phyloP scores from a whole-genome alignment of 2,797 vertebrate genomes.

The Sebastes matsubarae region DNA sequence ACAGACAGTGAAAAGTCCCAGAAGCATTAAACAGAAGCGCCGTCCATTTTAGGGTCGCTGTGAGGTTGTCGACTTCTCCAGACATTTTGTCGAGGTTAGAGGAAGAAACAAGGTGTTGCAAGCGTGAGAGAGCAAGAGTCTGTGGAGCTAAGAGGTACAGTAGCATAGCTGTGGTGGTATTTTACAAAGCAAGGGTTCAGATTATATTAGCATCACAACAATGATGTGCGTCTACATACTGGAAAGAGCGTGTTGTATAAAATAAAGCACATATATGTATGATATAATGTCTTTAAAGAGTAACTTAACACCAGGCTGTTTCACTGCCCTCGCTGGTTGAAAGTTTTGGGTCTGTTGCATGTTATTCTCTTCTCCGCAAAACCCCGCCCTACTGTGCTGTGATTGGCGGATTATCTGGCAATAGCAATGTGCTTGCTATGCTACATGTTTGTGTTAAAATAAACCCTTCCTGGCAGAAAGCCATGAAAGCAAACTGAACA shows the following conservation, averaged over 20 bases:
- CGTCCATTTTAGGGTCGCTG: slow-evolving; percentile 43
- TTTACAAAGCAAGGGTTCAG: slow-evolving; percentile 19
- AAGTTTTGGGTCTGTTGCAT: not conserved
- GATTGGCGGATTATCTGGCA: too few relatives aligned
- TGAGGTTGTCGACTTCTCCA: slow-evolving; percentile 35
- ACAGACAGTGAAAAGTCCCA: slow-evolving; percentile 64
- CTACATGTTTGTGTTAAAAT: too few relatives aligned
- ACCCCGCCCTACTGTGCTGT: too few relatives aligned
- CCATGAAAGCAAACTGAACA: too few relatives aligned
- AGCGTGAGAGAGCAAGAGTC: not conserved
- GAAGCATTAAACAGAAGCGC: slow-evolving; percentile 29
- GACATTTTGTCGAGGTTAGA: slow-evolving; percentile 9
- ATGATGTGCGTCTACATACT: not conserved
- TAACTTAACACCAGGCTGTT: not conserved
- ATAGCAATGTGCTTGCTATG: too few relatives aligned
- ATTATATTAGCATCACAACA: slow-evolving; percentile 13
- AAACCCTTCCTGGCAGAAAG: too few relatives aligned
- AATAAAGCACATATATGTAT: not conserved
- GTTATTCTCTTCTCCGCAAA: too few relatives aligned
- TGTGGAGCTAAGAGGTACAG: slow-evolving; percentile 13
- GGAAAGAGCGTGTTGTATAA: not conserved
- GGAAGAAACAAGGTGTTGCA: not conserved
- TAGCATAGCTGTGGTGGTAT: not conserved
- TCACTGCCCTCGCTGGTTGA: not conserved
- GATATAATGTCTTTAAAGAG: not conserved